Conservation (phyloP, 2,888 invertebrate genomes). For the Lampropteryx suffumata region DNA sequence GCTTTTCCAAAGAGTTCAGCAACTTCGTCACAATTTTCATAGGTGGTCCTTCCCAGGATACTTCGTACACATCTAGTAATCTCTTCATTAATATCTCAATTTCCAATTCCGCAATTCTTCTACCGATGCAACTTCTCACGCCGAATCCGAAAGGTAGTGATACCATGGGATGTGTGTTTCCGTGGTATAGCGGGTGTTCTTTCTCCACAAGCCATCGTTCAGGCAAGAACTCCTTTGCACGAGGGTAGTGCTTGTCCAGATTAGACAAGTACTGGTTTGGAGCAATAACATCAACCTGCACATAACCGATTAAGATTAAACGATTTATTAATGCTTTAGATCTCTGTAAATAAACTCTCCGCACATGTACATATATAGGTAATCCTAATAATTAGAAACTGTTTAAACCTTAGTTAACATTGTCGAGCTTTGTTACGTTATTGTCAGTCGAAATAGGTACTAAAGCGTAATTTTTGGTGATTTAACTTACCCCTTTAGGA, state of each 20-base stretch:
- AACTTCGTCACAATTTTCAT: slow-evolving; percentile 54
- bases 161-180: slow-evolving; percentile 82
- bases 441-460: no score
- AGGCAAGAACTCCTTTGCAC: slow-evolving; percentile 83
- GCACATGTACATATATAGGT: no score
- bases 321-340: no score
- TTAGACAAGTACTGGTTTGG: slow-evolving; percentile 87
- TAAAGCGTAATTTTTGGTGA: no score
- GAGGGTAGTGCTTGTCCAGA: slow-evolving; percentile 79
- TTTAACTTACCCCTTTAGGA: slow-evolving; percentile 69
- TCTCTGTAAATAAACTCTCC: no score
- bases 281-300: slow-evolving; percentile 88
- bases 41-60: slow-evolving; percentile 69
- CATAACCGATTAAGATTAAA: neutral
- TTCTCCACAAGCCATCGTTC: slow-evolving; percentile 87
- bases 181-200: slow-evolving; percentile 64
- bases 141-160: slow-evolving; percentile 87
- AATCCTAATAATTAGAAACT: no score
- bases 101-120: slow-evolving; percentile 88
- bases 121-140: slow-evolving; percentile 86
- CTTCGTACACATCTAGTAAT: slow-evolving; percentile 51
- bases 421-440: neutral
- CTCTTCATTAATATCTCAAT: slow-evolving; percentile 79
- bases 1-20: slow-evolving; percentile 56
- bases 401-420: no score